Percentiles rank a stretch among this genome's conserved stretches.
These are phyloP conservation scores for Pyrrhosoma nymphula DNA, from an alignment of 2,888 invertebrate genomes.

Conservation along the genomic window DNA sequence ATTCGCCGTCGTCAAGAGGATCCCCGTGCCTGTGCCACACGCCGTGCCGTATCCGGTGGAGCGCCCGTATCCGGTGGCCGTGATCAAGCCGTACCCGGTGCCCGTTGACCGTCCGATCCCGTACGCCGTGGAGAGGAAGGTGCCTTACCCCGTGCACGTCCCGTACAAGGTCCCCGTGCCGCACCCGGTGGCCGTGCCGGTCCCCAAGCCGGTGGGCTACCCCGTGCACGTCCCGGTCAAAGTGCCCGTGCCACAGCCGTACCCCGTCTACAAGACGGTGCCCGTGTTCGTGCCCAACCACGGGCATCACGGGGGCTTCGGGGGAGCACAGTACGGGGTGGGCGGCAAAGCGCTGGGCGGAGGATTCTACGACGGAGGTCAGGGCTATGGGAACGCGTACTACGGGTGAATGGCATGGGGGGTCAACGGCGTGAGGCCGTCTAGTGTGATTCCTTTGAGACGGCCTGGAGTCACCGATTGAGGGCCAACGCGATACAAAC, in stretches of 20 bases:
- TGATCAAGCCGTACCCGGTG: slow-evolving; percentile 73
- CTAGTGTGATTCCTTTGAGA: no score
- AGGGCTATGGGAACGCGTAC: slow-evolving; percentile 68
- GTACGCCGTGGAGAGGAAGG: slow-evolving; percentile 73
- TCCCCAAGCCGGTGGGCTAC: slow-evolving; percentile 72
- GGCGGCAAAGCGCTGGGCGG: slow-evolving; percentile 69
- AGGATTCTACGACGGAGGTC: slow-evolving; percentile 72
- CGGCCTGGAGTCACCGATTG: no score
- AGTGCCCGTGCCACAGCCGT: slow-evolving; percentile 78
- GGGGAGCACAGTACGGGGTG: slow-evolving; percentile 75
- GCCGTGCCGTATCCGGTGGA: slow-evolving; percentile 73
- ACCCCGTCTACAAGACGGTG: slow-evolving; percentile 81
- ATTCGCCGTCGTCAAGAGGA: slow-evolving; percentile 68
- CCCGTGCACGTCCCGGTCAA: slow-evolving; percentile 76
- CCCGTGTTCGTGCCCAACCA: slow-evolving; percentile 81
- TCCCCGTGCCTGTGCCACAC: slow-evolving; percentile 73
- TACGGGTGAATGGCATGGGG: background rate
- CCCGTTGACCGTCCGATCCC: slow-evolving; percentile 74
- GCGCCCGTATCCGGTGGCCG: slow-evolving; percentile 73
- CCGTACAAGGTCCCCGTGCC: slow-evolving; percentile 72
- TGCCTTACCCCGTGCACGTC: slow-evolving; percentile 71
- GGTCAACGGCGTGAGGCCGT: background rate
- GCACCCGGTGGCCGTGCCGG: slow-evolving; percentile 71
- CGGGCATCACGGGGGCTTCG: slow-evolving; percentile 73
- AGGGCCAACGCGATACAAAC: no score